Evolutionary conservation across 2,888 invertebrate genomes (phyloP), one percentile per base, ranked within the genome.

Genomic region (Ophion slaviceki): DNA sequence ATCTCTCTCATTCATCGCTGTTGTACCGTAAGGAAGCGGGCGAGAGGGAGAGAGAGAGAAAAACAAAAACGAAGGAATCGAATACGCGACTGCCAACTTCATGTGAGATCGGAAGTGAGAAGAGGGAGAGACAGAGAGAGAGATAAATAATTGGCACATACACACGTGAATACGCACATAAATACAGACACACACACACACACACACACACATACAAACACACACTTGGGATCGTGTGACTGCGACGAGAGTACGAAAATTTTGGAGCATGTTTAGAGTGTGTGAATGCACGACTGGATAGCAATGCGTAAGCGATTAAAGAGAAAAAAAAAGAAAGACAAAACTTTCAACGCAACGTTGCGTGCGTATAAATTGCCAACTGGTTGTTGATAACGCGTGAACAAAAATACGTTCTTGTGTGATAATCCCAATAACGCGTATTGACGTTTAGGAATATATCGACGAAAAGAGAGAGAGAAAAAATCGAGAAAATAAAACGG

Each of bases 361-460:
- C 86, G 79, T 75, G 82, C 70, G 77, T 79, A 74, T 47, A 61
- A 80, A 66, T 77, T 64, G 64, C 84, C 86, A 90, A 92, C 92
- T 91, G 92, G 92, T 92, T 91, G 92, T 93, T 93, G 92, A 92
- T 91, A 92, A 90, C 92, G 92, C 91, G 92, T 91, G 92, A 92
- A 91, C 91, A 91, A 88, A 90, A 90, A 91, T 92, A 92, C 90
- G 85, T 85, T 91, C 91, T 91, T 91, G 92, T 93, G 92, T 93
- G 93, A 93, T 93, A 93, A 93, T 92, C 92, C 92, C 92, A 92
- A 91, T 90, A 92, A 92, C 91, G 92, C 92, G 92, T 92, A 91
- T 90, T 81, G 74, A 91, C 89, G 91, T 91, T 92, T 92, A 85
- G 80, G 80, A 80, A 84, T 84, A 84, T 74, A 74, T 71, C 28